A percentile compares a stretch with the other conserved stretches of the same genome.
Conservation (phyloP, 2,797 vertebrate species). For the Lemur catta region DNA sequence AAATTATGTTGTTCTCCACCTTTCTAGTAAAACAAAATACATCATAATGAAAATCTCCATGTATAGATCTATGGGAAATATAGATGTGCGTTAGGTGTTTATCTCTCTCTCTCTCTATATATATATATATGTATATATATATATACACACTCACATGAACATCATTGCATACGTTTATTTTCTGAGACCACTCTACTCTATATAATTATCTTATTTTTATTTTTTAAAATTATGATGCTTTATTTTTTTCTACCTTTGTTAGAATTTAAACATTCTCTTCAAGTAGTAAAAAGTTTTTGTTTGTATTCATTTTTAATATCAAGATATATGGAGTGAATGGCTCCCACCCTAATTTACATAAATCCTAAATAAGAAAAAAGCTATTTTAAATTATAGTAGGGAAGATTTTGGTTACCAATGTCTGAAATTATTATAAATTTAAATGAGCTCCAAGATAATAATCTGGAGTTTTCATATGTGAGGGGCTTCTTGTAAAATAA, state of each 20-base stretch:
- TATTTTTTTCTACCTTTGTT: not conserved
- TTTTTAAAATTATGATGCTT: not conserved
- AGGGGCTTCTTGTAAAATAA: not conserved
- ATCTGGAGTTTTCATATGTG: not conserved
- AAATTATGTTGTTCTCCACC: not conserved
- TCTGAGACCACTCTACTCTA: not conserved
- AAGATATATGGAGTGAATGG: not conserved
- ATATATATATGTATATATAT: too few relatives aligned
- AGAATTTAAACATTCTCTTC: not conserved
- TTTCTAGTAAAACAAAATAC: not conserved
- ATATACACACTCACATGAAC: too few relatives aligned
- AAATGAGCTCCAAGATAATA: not conserved
- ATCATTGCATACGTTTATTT: not conserved
- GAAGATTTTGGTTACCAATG: not conserved
- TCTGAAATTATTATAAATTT: not conserved
- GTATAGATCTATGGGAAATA: not conserved
- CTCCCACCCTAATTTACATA: not conserved
- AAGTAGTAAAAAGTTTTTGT: not conserved
- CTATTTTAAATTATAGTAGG: not conserved
- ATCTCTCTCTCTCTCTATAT: too few relatives aligned
- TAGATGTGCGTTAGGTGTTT: too few relatives aligned
- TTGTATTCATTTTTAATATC: not conserved
- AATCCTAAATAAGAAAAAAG: not conserved
- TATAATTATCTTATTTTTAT: not conserved
- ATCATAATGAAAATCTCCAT: not conserved